Evolutionary conservation across 92 coral and sea anemone genomes (phyloP).

Genomic region (Paragorgia papillata): DNA sequence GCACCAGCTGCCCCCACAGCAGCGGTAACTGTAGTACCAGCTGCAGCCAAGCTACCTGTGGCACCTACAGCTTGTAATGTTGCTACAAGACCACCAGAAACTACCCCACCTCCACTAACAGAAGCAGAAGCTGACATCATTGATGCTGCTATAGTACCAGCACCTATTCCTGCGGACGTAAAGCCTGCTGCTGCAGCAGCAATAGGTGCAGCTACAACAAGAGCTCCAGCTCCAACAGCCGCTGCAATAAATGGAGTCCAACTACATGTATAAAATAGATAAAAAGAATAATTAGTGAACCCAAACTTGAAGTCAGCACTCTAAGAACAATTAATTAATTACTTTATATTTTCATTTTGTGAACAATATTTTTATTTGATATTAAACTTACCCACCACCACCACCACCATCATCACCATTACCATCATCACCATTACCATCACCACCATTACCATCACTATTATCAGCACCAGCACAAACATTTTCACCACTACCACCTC

Average conservation of each 20-base stretch:
- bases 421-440: not conserved
- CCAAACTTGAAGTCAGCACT: not conserved
- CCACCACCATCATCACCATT: not conserved
- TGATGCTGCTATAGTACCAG: constrained; percentile 22
- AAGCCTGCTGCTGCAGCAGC: constrained; percentile 22
- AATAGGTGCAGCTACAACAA: constrained; percentile 13
- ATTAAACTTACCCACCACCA: not conserved
- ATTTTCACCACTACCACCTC: not conserved
- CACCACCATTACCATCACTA: constrained; percentile 2
- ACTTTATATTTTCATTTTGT: too few relatives aligned
- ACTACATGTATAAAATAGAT: constrained; percentile 3
- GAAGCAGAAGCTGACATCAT: constrained; percentile 36
- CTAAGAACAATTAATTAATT: too few relatives aligned
- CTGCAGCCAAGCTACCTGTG: constrained; percentile 33
- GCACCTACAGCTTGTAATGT: constrained; percentile 47
- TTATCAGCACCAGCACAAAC: not conserved
- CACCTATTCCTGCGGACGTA: constrained; percentile 34
- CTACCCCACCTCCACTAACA: constrained; percentile 36
- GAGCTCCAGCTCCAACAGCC: constrained; percentile 15
- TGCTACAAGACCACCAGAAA: constrained; percentile 32
- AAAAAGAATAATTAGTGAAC: not conserved
- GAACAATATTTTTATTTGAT: not conserved
- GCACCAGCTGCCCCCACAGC: constrained; percentile 21
- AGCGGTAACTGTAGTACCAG: constrained; percentile 10
- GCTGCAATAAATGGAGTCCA: constrained; percentile 1